Base-by-base conservation (phyloP, 2,113 vertebrate species). In the Tychaedon coryphoeus region DNA sequence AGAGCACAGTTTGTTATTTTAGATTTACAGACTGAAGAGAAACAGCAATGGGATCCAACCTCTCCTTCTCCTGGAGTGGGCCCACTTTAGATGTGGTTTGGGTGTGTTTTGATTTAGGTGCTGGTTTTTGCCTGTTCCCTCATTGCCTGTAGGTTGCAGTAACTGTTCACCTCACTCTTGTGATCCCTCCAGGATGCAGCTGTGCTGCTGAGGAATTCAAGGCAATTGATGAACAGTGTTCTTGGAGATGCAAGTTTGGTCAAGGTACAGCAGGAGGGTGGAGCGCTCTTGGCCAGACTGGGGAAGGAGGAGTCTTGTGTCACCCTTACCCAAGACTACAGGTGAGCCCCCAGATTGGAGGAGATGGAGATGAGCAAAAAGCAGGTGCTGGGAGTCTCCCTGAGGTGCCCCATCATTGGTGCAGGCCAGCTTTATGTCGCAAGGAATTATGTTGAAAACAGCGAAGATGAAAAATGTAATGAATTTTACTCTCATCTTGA, bases 261-360 rank as follows among this genome's bases (percentile, higher is more conserved):
- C 58, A 98, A 97, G 79, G 93, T 99, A 48, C 99, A 99, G 95
- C 96, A 98, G 95, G 99, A 99, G 82, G 99, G 99, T 14, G 98
- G 98, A 57, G 97, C 98, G 0, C 98, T 98, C 6, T 94, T 99
- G 93, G 98, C 98, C 3, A 96, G 98, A 70, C 97, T 99, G 43
- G 98, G 98, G 66, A 98, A 98, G 86, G 98, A 99, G 54, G 98
- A 98, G 34, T 97, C 97, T 54, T 96, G 97, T 47, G 95, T 98
- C 51, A 93, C 95, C 5, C 93, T 95, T 81, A 98, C 98, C 1
- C 98, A 97, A 2, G 99, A 99, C 86, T 95, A 97, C 92, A 96
- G 95, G 96, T 97, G 72, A 96, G 94, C 45, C 58, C 20, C 10
- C 4, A 13, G 36, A 57, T 18, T 31, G 43, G 24, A 60, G 23